Percentiles rank a stretch among this genome's conserved stretches.
phyloP scores from a whole-genome alignment of 2,888 invertebrate genomes.

The Tricholauxania praeusta region DNA sequence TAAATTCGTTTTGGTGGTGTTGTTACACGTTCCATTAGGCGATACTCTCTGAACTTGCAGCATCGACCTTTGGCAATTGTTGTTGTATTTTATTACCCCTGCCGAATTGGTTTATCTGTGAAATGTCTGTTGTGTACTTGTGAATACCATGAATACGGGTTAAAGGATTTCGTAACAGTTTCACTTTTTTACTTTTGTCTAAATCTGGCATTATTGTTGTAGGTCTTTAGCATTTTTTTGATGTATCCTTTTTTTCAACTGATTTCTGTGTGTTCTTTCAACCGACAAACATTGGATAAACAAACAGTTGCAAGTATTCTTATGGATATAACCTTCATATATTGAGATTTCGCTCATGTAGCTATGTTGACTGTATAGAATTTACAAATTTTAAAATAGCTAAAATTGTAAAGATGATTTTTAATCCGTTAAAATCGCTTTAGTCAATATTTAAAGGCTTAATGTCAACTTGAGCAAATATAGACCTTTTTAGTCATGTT shows the following conservation, averaged over 20 bases:
- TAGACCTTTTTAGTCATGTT: conserved; percentile 7
- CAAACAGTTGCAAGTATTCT: conserved; percentile 60
- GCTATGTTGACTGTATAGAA: conserved; percentile 47
- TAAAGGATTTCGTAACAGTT: conserved; percentile 54
- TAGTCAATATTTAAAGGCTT: conserved; percentile 69
- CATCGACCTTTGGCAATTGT: conserved; percentile 29
- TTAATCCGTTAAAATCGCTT: conserved; percentile 67
- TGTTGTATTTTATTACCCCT: conserved; percentile 61
- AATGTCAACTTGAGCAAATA: conserved; percentile 57
- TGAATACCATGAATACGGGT: conserved; percentile 49
- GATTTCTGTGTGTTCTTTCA: conserved; percentile 59
- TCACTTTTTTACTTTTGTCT: conserved; percentile 31
- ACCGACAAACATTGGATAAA: conserved; percentile 66
- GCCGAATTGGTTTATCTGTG: conserved; percentile 67
- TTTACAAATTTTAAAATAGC: conserved; percentile 42
- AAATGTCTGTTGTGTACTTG: conserved; percentile 53
- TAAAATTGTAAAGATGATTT: conserved; percentile 50
- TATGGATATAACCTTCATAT: conserved; percentile 46
- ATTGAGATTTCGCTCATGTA: conserved; percentile 37
- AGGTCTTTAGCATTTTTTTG: conserved; percentile 35
- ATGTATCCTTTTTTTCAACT: conserved; percentile 45
- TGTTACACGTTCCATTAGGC: conserved; percentile 53
- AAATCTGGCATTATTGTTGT: conserved; percentile 13
- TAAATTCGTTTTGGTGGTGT: conserved; percentile 62
- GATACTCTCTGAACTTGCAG: conserved; percentile 10